Conservation (phyloP, 2,113 vertebrate genomes). For the Eubucco bourcierii region DNA sequence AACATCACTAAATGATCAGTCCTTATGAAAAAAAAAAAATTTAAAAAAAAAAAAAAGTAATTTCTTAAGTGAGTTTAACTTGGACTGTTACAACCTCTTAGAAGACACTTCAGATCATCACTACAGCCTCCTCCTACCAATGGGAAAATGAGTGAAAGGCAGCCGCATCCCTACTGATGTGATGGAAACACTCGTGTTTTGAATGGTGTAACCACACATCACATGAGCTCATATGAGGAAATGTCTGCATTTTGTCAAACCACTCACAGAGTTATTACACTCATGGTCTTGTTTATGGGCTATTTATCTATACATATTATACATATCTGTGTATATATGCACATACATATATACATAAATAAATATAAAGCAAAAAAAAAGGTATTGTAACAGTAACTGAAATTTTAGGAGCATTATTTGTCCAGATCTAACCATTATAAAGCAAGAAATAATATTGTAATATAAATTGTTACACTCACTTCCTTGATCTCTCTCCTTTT, state of each 20-base stretch:
- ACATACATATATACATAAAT: background rate
- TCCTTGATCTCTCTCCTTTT: background rate
- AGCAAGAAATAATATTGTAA: background rate
- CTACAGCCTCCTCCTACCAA: background rate
- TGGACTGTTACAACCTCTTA: too few species aligned
- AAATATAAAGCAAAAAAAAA: background rate
- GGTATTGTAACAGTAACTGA: accelerated
- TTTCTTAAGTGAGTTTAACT: background rate
- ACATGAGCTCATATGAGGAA: background rate
- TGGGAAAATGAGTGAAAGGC: background rate
- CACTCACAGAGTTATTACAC: background rate
- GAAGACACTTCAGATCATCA: background rate
- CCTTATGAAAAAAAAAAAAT: too few species aligned
- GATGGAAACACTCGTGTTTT: background rate
- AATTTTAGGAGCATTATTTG: background rate
- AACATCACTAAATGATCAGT: background rate
- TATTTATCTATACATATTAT: background rate
- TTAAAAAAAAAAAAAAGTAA: too few species aligned
- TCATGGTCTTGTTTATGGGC: background rate
- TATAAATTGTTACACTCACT: background rate
- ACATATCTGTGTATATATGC: too few species aligned
- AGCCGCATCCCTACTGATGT: background rate
- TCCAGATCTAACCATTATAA: background rate
- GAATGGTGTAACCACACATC: background rate
- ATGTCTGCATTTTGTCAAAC: background rate